phyloP scores from a whole-genome alignment of 2,113 vertebrate species.

The Morone saxatilis region DNA sequence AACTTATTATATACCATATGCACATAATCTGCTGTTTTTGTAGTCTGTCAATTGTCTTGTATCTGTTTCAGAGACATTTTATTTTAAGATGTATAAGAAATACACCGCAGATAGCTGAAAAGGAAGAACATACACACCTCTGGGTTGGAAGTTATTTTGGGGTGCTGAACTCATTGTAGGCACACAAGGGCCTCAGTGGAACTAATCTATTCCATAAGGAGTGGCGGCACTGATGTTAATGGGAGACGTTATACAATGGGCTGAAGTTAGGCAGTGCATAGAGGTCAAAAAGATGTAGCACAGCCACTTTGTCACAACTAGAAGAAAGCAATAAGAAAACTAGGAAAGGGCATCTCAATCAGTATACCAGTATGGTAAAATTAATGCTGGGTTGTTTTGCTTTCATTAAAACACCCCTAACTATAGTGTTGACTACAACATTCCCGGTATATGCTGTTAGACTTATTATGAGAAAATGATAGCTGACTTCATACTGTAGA shows the following conservation, averaged over 20 bases:
- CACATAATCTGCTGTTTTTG: not conserved
- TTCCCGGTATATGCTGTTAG: not conserved
- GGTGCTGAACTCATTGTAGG: slow-evolving; percentile 60
- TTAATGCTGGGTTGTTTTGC: not conserved
- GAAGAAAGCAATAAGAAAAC: slow-evolving; percentile 13
- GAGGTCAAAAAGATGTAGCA: slow-evolving; percentile 55
- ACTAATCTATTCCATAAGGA: slow-evolving; percentile 71
- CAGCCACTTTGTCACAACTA: slow-evolving; percentile 10
- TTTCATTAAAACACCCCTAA: not conserved
- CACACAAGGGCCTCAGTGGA: slow-evolving; percentile 59
- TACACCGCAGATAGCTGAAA: slow-evolving; percentile 4
- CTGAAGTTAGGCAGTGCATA: slow-evolving; percentile 35
- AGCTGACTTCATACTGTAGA: not conserved
- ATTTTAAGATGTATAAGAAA: not conserved
- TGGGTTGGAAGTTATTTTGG: slow-evolving; percentile 55
- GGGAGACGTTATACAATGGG: slow-evolving; percentile 56
- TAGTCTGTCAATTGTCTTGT: not conserved
- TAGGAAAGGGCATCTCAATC: not conserved
- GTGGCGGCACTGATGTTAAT: slow-evolving; percentile 49
- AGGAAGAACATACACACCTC: slow-evolving; percentile 9
- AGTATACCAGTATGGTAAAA: not conserved
- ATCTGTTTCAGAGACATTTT: slow-evolving; percentile 10
- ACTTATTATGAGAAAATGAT: not conserved
- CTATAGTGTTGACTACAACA: not conserved
- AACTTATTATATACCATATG: not conserved